These are phyloP conservation scores for Volucella inflata DNA, from an alignment of 2,888 invertebrate species.

Conservation along the genomic window DNA sequence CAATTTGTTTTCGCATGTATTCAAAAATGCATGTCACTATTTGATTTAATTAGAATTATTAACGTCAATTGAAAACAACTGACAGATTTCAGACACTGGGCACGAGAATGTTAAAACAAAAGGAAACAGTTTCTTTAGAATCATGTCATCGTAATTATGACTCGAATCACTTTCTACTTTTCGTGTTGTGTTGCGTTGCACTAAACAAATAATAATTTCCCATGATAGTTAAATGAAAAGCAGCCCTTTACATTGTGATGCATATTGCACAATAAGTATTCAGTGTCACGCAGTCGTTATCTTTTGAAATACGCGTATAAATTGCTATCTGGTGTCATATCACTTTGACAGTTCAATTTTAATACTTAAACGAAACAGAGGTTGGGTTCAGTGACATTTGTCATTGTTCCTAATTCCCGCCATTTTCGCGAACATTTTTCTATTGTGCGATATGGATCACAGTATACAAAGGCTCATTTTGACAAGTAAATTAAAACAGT, in stretches of 20 bases:
- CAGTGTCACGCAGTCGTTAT: slow-evolving; percentile 1
- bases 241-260: not conserved
- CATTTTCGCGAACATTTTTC: no score
- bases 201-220: not conserved
- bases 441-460: slow-evolving; percentile 1
- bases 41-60: slow-evolving; percentile 11
- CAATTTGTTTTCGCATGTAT: slow-evolving; percentile 24
- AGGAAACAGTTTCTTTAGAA: not conserved
- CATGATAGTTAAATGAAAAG: not conserved
- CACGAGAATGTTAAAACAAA: not conserved
- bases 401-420: no score
- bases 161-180: not conserved
- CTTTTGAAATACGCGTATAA: not conserved
- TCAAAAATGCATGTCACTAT: slow-evolving; percentile 12
- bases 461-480: slow-evolving; percentile 1
- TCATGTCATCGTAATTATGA: not conserved
- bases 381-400: no score
- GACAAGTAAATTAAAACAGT: not conserved
- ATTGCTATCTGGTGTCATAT: no score
- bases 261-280: not conserved
- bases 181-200: not conserved
- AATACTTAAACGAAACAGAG: no score
- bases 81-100: not conserved
- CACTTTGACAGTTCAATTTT: not conserved
- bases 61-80: slow-evolving; percentile 7